Evolutionary conservation across 2,888 invertebrate species (phyloP), one percentile per base, ranked within the genome.

Genomic region (Alsophila aescularia): DNA sequence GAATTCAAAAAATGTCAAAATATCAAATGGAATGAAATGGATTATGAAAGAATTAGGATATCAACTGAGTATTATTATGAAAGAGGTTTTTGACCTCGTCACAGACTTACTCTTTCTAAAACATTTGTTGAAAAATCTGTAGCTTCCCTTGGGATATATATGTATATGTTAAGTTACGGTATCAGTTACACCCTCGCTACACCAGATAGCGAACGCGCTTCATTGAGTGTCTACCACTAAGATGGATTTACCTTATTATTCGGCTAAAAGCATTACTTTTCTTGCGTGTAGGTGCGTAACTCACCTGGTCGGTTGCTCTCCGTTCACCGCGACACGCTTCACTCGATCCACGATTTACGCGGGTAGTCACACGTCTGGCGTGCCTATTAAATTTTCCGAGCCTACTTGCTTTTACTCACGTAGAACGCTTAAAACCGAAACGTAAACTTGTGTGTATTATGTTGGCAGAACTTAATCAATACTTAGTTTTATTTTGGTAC

Each of bases 231-330:
- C 45, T 47, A 58, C 59, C n/a, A 37, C 58, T 40, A 43, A 61
- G 61, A 61, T 61, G 59, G 53, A 50, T 50, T 32, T 40, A 24
- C 44, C 60, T 60, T 62, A 60, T 60, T 61, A 55, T 56, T 43
- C 58, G 52, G 51, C 54, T 61, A 63, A 60, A 63, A 60, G 58
- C 59, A 63, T 66, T 66, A 60, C 60, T 61, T 61, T 65, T 58
- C 57, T 42, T 52, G 47, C 31, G 45, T 55, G 41, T 54, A 52
- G 56, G 49, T 58, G 60, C 59, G 60, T 65, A 57, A 57, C 55
- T 62, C 62, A 61, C 55, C 47, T 42, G 52, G 56, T 49, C 52
- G 52, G 44, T 31, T 57, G 53, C 24, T 31, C 39, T 12, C 42
- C 57, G 58, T 58, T 51, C 52, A 36, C 45, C 41, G 35, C 53